Conservation (phyloP, 2,888 invertebrate genomes). For the Stomorhina lunata region DNA sequence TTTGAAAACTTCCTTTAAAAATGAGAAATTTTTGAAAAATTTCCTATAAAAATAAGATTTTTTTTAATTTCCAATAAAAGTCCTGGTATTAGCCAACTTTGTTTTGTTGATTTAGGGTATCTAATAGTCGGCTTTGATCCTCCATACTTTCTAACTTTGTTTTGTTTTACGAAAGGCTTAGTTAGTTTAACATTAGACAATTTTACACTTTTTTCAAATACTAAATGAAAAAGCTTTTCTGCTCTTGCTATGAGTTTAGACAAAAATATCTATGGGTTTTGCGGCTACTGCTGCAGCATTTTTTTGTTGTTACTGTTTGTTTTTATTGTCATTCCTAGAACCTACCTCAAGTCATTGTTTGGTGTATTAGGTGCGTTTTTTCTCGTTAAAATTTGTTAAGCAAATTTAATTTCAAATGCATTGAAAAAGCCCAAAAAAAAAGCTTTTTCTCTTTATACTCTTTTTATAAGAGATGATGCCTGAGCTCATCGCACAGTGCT, state of each 20-base stretch:
- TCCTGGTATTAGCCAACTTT: conserved; percentile 36
- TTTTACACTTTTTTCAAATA: conserved; percentile 16
- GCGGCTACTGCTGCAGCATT: too few species aligned
- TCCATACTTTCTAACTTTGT: neutral
- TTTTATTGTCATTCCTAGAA: conserved; percentile 34
- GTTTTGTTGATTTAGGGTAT: neutral
- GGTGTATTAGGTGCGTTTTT: conserved; percentile 37
- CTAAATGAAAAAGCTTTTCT: conserved; percentile 31
- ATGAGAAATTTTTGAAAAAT: too few species aligned
- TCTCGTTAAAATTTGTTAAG: neutral
- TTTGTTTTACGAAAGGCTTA: conserved; percentile 19
- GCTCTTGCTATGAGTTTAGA: neutral
- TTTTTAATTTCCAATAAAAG: too few species aligned
- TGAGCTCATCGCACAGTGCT: conserved; percentile 40
- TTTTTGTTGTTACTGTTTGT: conserved; percentile 10
- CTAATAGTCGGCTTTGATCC: too few species aligned
- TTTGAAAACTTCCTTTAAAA: too few species aligned
- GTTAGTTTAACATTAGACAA: conserved; percentile 1
- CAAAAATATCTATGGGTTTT: too few species aligned
- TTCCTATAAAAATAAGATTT: too few species aligned
- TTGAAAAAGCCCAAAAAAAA: neutral
- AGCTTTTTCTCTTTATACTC: conserved; percentile 26
- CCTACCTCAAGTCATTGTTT: conserved; percentile 58
- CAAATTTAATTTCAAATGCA: conserved; percentile 20
- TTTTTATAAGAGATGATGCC: neutral